A percentile compares a stretch with the other conserved stretches of the same genome.
phyloP scores from a whole-genome alignment of 2,113 vertebrate species.

The Struthidea cinerea region DNA sequence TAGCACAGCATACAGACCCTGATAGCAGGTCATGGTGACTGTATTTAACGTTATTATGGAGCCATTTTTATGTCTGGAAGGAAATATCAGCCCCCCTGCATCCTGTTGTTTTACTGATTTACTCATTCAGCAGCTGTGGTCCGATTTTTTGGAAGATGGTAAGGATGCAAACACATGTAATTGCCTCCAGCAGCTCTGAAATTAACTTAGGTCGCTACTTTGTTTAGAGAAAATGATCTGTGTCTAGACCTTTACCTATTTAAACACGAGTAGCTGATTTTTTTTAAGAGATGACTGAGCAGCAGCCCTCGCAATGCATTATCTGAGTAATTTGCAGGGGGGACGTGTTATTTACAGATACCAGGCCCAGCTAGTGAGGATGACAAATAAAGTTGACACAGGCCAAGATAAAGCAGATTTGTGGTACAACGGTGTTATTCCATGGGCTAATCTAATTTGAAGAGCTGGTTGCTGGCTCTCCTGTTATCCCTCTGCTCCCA shows the following conservation, averaged over 20 bases:
- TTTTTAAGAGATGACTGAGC: neutral
- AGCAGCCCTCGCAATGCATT: neutral
- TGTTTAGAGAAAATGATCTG: neutral
- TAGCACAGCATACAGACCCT: neutral
- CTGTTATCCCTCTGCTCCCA: neutral
- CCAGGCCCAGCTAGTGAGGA: neutral
- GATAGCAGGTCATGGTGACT: neutral
- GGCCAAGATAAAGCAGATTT: neutral
- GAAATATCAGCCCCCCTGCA: neutral
- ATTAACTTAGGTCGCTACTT: conserved; percentile 28
- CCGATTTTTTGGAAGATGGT: neutral
- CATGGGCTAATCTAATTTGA: neutral
- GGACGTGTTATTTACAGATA: neutral
- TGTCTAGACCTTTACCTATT: conserved; percentile 3
- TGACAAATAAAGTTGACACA: neutral
- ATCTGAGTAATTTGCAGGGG: neutral
- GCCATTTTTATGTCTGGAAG: neutral
- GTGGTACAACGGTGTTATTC: neutral
- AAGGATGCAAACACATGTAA: neutral
- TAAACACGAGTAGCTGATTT: neutral
- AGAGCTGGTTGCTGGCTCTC: neutral
- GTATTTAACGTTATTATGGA: neutral
- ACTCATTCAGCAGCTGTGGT: neutral
- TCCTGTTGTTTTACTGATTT: neutral
- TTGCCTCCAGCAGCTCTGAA: conserved; percentile 33